Conservation (phyloP, 1,140 invertebrate species). For the Drosophila neocordata region DNA sequence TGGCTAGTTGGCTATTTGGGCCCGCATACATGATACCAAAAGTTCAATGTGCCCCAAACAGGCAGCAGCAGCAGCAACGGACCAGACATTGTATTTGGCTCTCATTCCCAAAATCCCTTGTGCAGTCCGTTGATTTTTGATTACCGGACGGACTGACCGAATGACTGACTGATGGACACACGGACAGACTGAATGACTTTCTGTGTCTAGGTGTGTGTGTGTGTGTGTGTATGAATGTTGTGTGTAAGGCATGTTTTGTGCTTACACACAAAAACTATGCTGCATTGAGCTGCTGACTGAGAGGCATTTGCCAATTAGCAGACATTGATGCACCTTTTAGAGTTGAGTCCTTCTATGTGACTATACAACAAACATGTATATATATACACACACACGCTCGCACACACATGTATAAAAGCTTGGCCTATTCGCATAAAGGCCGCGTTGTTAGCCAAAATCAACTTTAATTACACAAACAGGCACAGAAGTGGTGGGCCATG, state of each 20-base stretch:
- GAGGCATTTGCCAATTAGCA: slow-evolving; percentile 54
- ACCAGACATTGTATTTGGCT: slow-evolving; percentile 55
- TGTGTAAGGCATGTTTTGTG: not conserved
- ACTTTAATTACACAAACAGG: slow-evolving; percentile 58
- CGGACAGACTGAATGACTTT: not conserved
- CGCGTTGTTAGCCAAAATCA: slow-evolving; percentile 62
- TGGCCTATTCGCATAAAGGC: slow-evolving; percentile 24
- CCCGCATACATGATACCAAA: slow-evolving; percentile 60
- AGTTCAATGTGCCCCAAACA: slow-evolving; percentile 62
- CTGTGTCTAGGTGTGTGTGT: slow-evolving; percentile 1
- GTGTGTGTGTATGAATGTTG: not conserved
- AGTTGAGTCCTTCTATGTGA: not conserved
- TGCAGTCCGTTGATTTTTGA: slow-evolving; percentile 13
- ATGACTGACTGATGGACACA: not conserved
- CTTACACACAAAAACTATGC: slow-evolving; percentile 11
- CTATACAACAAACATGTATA: slow-evolving; percentile 12
- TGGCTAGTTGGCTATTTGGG: slow-evolving; percentile 17
- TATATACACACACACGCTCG: not conserved
- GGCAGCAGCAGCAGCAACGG: slow-evolving; percentile 22
- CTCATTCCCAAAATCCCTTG: not conserved
- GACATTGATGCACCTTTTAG: slow-evolving; percentile 54
- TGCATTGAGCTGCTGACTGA: slow-evolving; percentile 11
- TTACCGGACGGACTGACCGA: not conserved
- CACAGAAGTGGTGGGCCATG: slow-evolving; percentile 22
- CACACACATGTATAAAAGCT: no score